phyloP scores from a whole-genome alignment of 1,140 invertebrate genomes.

The Drosophila lacteicornis region DNA sequence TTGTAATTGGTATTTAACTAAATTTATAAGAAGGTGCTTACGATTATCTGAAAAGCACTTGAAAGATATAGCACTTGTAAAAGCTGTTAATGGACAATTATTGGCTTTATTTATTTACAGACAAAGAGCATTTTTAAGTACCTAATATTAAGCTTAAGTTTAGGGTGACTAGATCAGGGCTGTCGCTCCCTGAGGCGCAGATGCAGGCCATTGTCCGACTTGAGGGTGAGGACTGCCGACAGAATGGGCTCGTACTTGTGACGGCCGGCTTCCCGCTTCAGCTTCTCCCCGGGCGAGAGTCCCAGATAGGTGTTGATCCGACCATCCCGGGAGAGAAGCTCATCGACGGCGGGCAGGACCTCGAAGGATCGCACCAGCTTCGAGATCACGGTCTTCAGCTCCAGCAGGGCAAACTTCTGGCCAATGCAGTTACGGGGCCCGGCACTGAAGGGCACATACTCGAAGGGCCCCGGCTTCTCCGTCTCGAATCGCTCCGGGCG shows the following conservation, averaged over 20 bases:
- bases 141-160: neutral
- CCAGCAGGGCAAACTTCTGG: slow-evolving; percentile 85
- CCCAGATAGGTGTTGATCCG: slow-evolving; percentile 63
- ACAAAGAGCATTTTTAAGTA: neutral
- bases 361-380: slow-evolving; percentile 85
- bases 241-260: slow-evolving; percentile 77
- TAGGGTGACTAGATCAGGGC: neutral
- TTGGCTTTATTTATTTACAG: neutral
- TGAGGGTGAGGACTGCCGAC: slow-evolving; percentile 68
- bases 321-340: slow-evolving; percentile 63
- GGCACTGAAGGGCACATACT: slow-evolving; percentile 88
- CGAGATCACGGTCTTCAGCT: slow-evolving; percentile 85
- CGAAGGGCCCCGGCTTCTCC: slow-evolving; percentile 85
- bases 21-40: too few species aligned
- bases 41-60: neutral
- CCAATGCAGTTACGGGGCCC: slow-evolving; percentile 81
- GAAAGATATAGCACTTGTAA: neutral
- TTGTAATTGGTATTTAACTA: too few species aligned
- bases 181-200: slow-evolving; percentile 59
- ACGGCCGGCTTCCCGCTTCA: slow-evolving; percentile 31
- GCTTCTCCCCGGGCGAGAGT: slow-evolving; percentile 27
- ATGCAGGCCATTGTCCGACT: slow-evolving; percentile 75
- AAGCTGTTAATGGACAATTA: neutral
- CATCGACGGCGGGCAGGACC: slow-evolving; percentile 70
- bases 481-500: slow-evolving; percentile 90